Percentiles rank a stretch among this genome's conserved stretches.
Conservation (phyloP, 2,888 invertebrate genomes). For the Nesidiocoris tenuis region DNA sequence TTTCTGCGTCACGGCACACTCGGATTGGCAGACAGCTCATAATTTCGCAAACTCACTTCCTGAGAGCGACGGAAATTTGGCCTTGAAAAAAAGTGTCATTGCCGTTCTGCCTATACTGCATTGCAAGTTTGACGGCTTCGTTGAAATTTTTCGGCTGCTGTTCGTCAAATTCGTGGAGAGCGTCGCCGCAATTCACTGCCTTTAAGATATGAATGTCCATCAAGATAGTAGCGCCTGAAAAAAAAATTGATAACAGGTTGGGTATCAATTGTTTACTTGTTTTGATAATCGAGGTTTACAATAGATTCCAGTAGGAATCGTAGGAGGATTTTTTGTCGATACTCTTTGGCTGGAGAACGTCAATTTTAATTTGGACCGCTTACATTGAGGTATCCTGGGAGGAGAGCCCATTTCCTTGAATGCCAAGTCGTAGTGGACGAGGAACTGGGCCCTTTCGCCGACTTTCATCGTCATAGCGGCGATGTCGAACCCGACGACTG, state of each 20-base stretch:
- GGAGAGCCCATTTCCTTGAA: constrained; percentile 45
- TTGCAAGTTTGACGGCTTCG: constrained; percentile 32
- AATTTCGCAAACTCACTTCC: background rate
- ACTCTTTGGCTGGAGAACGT: no score
- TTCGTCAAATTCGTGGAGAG: background rate
- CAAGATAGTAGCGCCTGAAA: constrained; percentile 39
- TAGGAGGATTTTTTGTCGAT: no score
- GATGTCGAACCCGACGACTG: constrained; percentile 43
- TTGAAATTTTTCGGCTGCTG: constrained; percentile 13
- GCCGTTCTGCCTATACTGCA: constrained; percentile 30
- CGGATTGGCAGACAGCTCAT: background rate
- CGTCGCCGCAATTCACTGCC: background rate
- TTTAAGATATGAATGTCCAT: constrained; percentile 42
- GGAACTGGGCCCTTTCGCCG: constrained; percentile 45
- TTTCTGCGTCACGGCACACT: no score
- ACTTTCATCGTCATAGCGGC: constrained; percentile 42
- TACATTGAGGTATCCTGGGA: constrained; percentile 44
- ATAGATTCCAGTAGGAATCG: no score
- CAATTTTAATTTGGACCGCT: no score
- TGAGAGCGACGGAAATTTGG: constrained; percentile 21
- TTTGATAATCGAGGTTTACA: no score
- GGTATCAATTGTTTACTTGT: no score
- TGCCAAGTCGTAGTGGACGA: constrained; percentile 43
- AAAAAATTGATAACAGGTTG: constrained; percentile 7
- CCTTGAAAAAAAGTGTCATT: constrained; percentile 38